Conservation (phyloP, 2,888 invertebrate species). For the Nasonia oneida region DNA sequence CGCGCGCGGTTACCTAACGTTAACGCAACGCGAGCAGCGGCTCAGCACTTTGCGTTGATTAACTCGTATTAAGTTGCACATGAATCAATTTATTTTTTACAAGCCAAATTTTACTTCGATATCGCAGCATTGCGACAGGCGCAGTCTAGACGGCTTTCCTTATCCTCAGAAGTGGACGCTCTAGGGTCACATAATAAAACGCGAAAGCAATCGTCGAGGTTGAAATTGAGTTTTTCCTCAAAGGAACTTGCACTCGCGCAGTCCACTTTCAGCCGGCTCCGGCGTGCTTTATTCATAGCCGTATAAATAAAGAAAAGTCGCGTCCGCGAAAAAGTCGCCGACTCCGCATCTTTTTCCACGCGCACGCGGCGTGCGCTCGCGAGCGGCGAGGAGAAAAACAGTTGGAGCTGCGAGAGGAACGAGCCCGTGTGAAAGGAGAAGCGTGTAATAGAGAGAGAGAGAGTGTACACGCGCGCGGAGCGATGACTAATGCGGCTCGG, state of each 20-base stretch:
- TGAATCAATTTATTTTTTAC: constrained; percentile 49
- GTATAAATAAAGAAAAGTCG: not conserved
- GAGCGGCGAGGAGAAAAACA: not conserved
- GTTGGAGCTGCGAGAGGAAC: not conserved
- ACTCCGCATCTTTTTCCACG: not conserved
- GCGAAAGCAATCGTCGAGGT: not conserved
- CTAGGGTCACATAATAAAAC: not conserved
- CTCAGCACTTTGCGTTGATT: constrained; percentile 24
- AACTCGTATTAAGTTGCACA: constrained; percentile 40
- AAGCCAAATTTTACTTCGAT: constrained; percentile 20
- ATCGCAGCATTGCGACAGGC: constrained; percentile 29
- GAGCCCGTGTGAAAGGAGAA: not conserved
- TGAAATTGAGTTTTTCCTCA: too few species aligned
- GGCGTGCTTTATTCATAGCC: not conserved
- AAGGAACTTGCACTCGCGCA: too few species aligned
- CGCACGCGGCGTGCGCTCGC: not conserved
- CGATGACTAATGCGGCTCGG: constrained; percentile 55
- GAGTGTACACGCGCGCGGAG: not conserved
- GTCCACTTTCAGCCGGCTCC: not conserved
- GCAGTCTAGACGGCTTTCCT: constrained; percentile 28
- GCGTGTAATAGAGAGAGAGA: not conserved
- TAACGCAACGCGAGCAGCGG: constrained; percentile 19
- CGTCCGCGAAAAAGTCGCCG: not conserved
- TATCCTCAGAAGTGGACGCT: constrained; percentile 3
- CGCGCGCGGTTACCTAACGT: constrained; percentile 7